Evolutionary conservation across 2,113 vertebrate genomes (phyloP), one percentile per base, ranked within the genome.

Genomic region (Antechinus stuartii): DNA sequence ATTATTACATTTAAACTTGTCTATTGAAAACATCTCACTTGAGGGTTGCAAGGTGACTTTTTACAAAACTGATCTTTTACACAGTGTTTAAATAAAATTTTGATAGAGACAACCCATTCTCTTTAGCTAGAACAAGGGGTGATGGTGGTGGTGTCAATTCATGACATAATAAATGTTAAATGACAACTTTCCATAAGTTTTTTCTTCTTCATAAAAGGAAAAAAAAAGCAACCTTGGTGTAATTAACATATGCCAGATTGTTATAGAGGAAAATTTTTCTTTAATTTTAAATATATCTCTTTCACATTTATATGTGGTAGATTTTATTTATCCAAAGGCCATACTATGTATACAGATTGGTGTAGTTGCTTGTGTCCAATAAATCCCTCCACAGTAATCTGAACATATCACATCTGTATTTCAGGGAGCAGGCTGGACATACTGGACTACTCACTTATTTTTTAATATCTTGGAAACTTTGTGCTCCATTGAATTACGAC

Each of bases 391-490:
- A 42, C 93, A 94, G 93, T 91, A 90, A 94, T 91, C 93, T 96
- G 95, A 97, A 94, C 91, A 91, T 90, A 96, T 95, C 94, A 89
- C 97, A 89, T 98, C 96, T 97, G 90, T 98, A n/a, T 98, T 98
- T 52, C 98, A 98, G 99, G 97, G 97, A 96, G 96, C 96, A 94
- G 92, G 95, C 95, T 42, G 93, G 96, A 96, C 95, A 95, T 97
- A 89, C 97, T 96, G 98, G 98, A 97, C 95, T 94, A 97, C 92
- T 68, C 96, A 96, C 42, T 96, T 97, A 96, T 94, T 98, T 98
- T 98, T 98, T 99, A 97, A 99, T 98, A 98, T 98, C 98, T 99
- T 97, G 98, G 98, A 98, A 98, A 56, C 97, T 95, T 89, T 97
- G 97, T 97, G 97, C 98, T 91, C 97, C 98, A 95, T 91, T 98